These are phyloP conservation scores for Syngnathus scovelli DNA, from an alignment of 2,113 vertebrate genomes.

Conservation along the genomic window DNA sequence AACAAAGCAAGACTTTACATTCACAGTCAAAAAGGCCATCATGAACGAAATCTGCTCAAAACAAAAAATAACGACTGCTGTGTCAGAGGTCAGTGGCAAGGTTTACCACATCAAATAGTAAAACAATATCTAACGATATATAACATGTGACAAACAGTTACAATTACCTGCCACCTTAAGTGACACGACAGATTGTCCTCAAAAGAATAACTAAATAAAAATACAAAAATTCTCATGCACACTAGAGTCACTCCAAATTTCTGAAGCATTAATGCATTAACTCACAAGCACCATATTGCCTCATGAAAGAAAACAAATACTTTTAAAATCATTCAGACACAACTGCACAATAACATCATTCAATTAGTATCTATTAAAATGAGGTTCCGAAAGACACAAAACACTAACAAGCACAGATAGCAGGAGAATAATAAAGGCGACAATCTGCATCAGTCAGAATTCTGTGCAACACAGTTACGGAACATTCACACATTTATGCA, in stretches of 20 bases:
- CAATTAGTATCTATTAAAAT: neutral
- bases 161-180: constrained; percentile 32
- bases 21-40: constrained; percentile 58
- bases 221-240: constrained; percentile 21
- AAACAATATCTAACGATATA: neutral
- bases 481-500: constrained; percentile 69
- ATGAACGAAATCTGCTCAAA: constrained; percentile 34
- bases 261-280: constrained; percentile 26
- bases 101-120: constrained; percentile 4
- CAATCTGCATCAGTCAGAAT: constrained; percentile 52
- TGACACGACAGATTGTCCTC: constrained; percentile 36
- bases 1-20: constrained; percentile 52
- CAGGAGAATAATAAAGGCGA: constrained; percentile 45
- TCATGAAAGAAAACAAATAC: constrained; percentile 8
- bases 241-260: constrained; percentile 34
- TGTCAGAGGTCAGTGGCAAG: constrained; percentile 20
- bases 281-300: constrained; percentile 22
- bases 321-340: neutral
- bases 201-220: neutral
- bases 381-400: constrained; percentile 22
- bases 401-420: constrained; percentile 61
- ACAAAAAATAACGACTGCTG: constrained; percentile 20
- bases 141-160: constrained; percentile 32
- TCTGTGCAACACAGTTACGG: constrained; percentile 66
- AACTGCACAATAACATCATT: constrained; percentile 2